Evolutionary conservation across 2,797 vertebrate species (phyloP).

Genomic region (Syngnathus rostellatus): DNA sequence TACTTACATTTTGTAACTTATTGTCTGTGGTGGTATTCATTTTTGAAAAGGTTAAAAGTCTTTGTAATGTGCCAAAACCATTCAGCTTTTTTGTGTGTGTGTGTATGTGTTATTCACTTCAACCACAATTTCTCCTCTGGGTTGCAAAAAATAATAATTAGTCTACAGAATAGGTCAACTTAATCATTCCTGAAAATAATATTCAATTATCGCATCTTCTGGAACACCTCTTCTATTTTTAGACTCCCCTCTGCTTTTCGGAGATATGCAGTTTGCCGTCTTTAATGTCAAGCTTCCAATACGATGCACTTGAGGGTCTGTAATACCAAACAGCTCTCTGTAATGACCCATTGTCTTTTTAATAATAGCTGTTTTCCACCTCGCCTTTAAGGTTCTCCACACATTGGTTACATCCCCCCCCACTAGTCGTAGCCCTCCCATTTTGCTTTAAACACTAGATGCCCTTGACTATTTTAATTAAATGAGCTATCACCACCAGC

Average conservation of each 20-base stretch:
- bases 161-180: slow-evolving; percentile 72
- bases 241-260: slow-evolving; percentile 57
- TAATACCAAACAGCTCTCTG: slow-evolving; percentile 45
- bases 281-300: slow-evolving; percentile 55
- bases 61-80: slow-evolving; percentile 41
- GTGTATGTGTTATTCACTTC: slow-evolving; percentile 60
- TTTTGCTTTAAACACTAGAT: slow-evolving; percentile 25
- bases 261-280: slow-evolving; percentile 60
- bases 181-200: slow-evolving; percentile 79
- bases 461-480: slow-evolving; percentile 59
- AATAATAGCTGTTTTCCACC: slow-evolving; percentile 53
- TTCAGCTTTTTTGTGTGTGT: slow-evolving; percentile 44
- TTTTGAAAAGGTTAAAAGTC: slow-evolving; percentile 27
- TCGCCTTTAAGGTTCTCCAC: slow-evolving; percentile 29
- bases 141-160: slow-evolving; percentile 71
- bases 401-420: slow-evolving; percentile 33
- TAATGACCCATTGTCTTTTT: slow-evolving; percentile 57
- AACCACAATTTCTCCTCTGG: slow-evolving; percentile 60
- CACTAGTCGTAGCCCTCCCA: slow-evolving; percentile 30
- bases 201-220: slow-evolving; percentile 74
- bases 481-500: slow-evolving; percentile 6
- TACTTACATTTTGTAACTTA: slow-evolving; percentile 9
- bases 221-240: slow-evolving; percentile 68
- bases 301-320: slow-evolving; percentile 50
- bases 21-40: slow-evolving; percentile 34